These are phyloP conservation scores for Macrobrachium rosenbergii DNA, from an alignment of 1,140 invertebrate species.

Conservation along the genomic window DNA sequence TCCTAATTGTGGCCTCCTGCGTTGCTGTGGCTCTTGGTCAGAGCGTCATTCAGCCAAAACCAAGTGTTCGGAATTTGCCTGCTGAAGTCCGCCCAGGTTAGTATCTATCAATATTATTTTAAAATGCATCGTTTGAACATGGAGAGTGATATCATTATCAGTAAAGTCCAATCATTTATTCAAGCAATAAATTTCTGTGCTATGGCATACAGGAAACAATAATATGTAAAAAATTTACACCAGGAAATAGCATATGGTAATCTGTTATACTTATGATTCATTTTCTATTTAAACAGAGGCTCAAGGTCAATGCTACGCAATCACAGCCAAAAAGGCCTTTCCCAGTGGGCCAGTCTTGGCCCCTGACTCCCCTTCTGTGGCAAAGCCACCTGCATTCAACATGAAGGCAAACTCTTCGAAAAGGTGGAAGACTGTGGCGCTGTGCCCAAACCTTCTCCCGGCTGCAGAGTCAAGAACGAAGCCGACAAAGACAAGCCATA, in stretches of 20 bases:
- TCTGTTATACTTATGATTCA: too few relatives aligned
- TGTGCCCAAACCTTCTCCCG: background rate
- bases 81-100: slow-evolving; percentile 5
- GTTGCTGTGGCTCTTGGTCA: background rate
- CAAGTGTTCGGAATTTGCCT: background rate
- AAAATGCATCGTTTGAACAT: too few relatives aligned
- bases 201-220: too few relatives aligned
- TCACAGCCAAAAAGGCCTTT: background rate
- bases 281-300: background rate
- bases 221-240: too few relatives aligned
- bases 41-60: background rate
- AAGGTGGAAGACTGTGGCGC: background rate
- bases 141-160: too few relatives aligned
- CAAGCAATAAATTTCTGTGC: too few relatives aligned
- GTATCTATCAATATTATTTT: background rate
- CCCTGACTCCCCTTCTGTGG: slow-evolving; percentile 12
- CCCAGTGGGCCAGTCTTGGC: background rate
- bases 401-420: background rate
- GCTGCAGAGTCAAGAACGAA: background rate
- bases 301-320: background rate
- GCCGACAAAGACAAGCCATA: background rate
- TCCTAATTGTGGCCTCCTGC: background rate
- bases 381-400: slow-evolving; percentile 9
- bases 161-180: too few relatives aligned
- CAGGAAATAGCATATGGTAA: too few relatives aligned